A percentile compares a stretch with the other conserved stretches of the same genome.
These are phyloP conservation scores for Portunus trituberculatus DNA, from an alignment of 1,140 invertebrate genomes.

Conservation along the genomic window DNA sequence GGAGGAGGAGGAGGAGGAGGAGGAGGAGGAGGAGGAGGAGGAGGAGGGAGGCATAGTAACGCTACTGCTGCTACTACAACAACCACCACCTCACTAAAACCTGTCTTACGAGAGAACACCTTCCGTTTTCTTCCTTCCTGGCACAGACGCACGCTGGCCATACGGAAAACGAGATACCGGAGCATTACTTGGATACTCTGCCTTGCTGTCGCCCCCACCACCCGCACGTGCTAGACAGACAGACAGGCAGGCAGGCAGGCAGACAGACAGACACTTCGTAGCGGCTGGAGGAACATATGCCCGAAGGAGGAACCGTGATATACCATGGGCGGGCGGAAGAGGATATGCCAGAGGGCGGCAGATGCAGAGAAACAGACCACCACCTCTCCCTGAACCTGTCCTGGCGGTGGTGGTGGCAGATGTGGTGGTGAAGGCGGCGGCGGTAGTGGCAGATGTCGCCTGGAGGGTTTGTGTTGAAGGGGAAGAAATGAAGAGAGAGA, in stretches of 20 bases:
- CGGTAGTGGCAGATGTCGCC: neutral
- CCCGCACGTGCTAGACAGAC: too few species aligned
- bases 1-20: constrained; percentile 21
- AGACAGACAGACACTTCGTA: neutral
- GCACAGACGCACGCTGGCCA: neutral
- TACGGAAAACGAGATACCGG: neutral
- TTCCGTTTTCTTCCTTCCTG: neutral
- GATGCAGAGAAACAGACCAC: neutral
- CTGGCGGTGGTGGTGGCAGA: neutral
- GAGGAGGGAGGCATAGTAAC: neutral
- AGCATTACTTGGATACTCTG: neutral
- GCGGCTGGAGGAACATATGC: neutral
- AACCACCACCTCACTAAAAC: neutral
- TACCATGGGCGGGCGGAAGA: neutral
- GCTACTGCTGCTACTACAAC: constrained; percentile 3
- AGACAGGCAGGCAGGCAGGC: neutral
- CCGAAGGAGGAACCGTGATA: neutral
- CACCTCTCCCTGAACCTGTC: neutral
- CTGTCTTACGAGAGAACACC: neutral
- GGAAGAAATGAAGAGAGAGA: neutral
- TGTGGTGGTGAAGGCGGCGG: neutral
- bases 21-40: neutral
- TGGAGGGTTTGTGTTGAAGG: neutral
- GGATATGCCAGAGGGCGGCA: neutral
- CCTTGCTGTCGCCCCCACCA: neutral